phyloP scores from a whole-genome alignment of 2,888 invertebrate genomes.

The Syritta pipiens region DNA sequence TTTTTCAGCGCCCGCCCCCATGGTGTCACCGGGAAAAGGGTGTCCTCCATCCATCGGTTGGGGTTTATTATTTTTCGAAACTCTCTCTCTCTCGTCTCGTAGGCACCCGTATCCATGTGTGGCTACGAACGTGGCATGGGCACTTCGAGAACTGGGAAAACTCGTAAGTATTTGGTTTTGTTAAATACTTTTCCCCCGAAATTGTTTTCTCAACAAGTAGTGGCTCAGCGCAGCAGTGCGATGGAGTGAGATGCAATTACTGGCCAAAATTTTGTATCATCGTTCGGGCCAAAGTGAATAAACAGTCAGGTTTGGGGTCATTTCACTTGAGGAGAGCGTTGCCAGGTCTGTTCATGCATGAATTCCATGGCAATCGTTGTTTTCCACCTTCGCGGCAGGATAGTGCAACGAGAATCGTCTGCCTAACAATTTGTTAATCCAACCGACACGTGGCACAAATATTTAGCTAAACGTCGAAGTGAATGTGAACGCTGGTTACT shows the following conservation, averaged over 20 bases:
- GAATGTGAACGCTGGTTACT: conserved; percentile 30
- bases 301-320: conserved; percentile 44
- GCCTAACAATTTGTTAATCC: conserved; percentile 63
- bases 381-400: background rate
- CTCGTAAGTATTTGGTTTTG: conserved; percentile 59
- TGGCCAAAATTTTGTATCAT: background rate
- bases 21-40: conserved; percentile 49
- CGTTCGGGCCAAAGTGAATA: conserved; percentile 43
- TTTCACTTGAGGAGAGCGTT: conserved; percentile 23
- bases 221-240: no score
- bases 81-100: background rate
- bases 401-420: conserved; percentile 5
- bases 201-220: conserved; percentile 54
- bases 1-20: conserved; percentile 42
- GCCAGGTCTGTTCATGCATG: conserved; percentile 2
- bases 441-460: conserved; percentile 59
- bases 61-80: conserved; percentile 59
- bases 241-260: no score
- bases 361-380: conserved; percentile 10
- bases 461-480: conserved; percentile 57
- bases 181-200: conserved; percentile 63
- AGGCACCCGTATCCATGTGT: background rate
- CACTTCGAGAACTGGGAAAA: conserved; percentile 52
- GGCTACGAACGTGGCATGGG: conserved; percentile 10
- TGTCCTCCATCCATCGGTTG: background rate